Evolutionary conservation across 2,797 vertebrate species (phyloP), one percentile per base, ranked within the genome.

Genomic region (Valencia hispanica): DNA sequence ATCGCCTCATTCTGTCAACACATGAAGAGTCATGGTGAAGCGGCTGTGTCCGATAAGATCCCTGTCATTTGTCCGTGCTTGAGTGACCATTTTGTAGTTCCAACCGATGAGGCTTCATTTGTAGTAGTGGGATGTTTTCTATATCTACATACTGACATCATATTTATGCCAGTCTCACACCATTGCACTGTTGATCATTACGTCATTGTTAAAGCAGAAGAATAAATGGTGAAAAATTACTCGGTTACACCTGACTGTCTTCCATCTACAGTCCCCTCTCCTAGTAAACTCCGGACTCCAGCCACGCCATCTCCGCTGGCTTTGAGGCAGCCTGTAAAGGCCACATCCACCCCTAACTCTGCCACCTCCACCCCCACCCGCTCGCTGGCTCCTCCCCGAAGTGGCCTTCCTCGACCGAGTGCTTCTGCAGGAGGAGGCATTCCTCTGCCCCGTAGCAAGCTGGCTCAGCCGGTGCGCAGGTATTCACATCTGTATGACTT

Each of bases 391-490:
- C 75, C 96, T 4, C 88, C 95, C 3, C 96, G 96, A 89, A 99
- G 97, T 59, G 96, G 97, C 87, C 95, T 99, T 89, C 98, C 98
- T 71, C 97, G 98, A 89, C 98, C 97, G 81, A 97, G 96, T 80
- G 94, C 95, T 79, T 89, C 96, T 75, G 92, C 96, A 34, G 80
- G 95, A 2, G 97, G 97, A 55, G 78, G 97, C 65, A 96, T 99
- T 91, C 97, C 97, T 89, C 95, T 98, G 95, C 97, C 98, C 91
- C 97, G 98, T 76, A 99, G 98, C 95, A 99, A 99, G 91, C 95
- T 99, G 95, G 97, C 96, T 89, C 98, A 99, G 81, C 97, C 98
- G 80, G 96, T 99, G 81, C 97, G 98, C 93, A 97, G 98, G 98
- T 99, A 92, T 0, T 53, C 68, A 36, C 50, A 43, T 10, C 32